phyloP scores from a whole-genome alignment of 1,140 invertebrate species.

The Habropoda laboriosa region DNA sequence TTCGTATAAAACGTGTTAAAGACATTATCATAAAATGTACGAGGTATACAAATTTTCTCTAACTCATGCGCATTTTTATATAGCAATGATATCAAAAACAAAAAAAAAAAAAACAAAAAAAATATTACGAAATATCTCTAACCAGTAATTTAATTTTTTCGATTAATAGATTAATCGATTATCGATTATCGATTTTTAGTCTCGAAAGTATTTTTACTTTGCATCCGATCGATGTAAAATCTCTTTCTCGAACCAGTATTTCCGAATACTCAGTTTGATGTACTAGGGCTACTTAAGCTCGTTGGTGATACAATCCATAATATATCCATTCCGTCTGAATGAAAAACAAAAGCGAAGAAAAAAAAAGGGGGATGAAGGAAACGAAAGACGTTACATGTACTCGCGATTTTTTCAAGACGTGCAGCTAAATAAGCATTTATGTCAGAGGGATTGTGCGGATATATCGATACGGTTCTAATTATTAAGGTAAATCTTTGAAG shows the following conservation, averaged over 20 bases:
- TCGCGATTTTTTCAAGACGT: slow-evolving; percentile 29
- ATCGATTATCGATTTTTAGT: neutral
- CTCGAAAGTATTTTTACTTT: slow-evolving; percentile 20
- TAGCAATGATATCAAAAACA: slow-evolving; percentile 63
- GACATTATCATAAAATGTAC: slow-evolving; percentile 20
- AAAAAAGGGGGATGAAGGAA: slow-evolving; percentile 15
- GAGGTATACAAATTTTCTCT: slow-evolving; percentile 45
- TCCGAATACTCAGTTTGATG: slow-evolving; percentile 35
- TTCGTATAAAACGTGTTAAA: slow-evolving; percentile 52
- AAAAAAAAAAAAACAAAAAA: no score
- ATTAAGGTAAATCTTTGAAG: slow-evolving; percentile 33
- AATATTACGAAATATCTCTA: slow-evolving; percentile 29
- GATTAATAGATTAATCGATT: neutral
- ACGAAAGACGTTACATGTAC: slow-evolving; percentile 50
- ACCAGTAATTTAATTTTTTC: slow-evolving; percentile 4
- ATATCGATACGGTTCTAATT: slow-evolving; percentile 46
- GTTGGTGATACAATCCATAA: slow-evolving; percentile 57
- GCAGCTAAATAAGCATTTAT: slow-evolving; percentile 5
- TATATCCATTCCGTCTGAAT: slow-evolving; percentile 66
- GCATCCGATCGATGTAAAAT: slow-evolving; percentile 26
- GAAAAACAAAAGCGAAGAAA: slow-evolving; percentile 35
- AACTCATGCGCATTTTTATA: slow-evolving; percentile 38
- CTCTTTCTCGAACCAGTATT: slow-evolving; percentile 35
- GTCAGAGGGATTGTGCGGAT: slow-evolving; percentile 18
- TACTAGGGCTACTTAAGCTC: slow-evolving; percentile 21